Evolutionary conservation across 2,797 vertebrate species (phyloP).

Genomic region (Lycodopsis pacificus): DNA sequence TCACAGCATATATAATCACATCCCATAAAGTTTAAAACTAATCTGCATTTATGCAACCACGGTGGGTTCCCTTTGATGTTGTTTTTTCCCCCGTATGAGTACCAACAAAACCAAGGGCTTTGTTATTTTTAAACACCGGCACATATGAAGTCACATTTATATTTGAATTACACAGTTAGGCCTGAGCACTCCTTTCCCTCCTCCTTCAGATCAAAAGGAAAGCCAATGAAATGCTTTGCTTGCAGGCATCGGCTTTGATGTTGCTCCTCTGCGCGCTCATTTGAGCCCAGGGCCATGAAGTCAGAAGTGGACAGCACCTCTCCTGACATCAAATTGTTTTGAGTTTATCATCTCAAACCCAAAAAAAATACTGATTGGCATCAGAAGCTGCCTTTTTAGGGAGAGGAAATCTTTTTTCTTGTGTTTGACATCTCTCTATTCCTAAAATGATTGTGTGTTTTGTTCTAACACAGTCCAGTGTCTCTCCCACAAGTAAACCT

Average conservation of each 20-base stretch:
- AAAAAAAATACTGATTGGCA: constrained; percentile 49
- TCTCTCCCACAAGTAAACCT: constrained; percentile 22
- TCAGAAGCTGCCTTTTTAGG: not conserved
- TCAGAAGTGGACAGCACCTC: constrained; percentile 61
- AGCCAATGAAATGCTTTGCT: constrained; percentile 79
- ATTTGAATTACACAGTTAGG: constrained; percentile 80
- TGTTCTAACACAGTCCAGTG: not conserved
- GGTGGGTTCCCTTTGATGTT: constrained; percentile 66
- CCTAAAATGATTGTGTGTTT: not conserved
- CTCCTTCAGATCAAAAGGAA: constrained; percentile 86
- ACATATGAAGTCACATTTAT: constrained; percentile 72
- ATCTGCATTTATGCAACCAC: constrained; percentile 21
- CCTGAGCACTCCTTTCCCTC: constrained; percentile 53
- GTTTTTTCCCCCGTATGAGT: constrained; percentile 40
- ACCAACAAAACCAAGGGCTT: constrained; percentile 63
- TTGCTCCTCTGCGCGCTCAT: constrained; percentile 70
- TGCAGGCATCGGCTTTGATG: constrained; percentile 84
- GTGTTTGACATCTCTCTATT: not conserved
- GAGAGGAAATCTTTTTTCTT: not conserved
- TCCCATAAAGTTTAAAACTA: constrained; percentile 23
- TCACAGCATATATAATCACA: not conserved
- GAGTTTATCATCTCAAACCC: constrained; percentile 39
- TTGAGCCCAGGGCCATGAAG: constrained; percentile 63
- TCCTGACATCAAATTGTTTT: constrained; percentile 58
- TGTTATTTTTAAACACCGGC: constrained; percentile 73